Evolutionary conservation across 2,113 vertebrate genomes (phyloP).

Genomic region (Zapus hudsonius): DNA sequence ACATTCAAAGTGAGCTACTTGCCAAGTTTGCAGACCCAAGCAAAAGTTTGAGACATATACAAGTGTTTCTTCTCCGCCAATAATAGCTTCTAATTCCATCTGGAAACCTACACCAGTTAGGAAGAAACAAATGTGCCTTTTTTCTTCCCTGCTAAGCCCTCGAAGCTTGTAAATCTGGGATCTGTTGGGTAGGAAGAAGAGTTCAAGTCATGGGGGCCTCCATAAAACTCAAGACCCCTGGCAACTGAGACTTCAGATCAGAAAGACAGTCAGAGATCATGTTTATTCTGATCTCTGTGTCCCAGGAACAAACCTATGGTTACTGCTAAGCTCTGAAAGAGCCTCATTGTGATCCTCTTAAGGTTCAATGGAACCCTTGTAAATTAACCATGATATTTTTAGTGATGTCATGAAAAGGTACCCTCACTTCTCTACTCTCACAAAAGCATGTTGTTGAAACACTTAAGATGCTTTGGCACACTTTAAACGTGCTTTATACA

Average conservation of each 20-base stretch:
- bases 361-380: slow-evolving; percentile 56
- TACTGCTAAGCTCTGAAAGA: slow-evolving; percentile 40
- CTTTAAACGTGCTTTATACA: slow-evolving; percentile 81
- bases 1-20: slow-evolving; percentile 56
- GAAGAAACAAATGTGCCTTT: slow-evolving; percentile 59
- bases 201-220: slow-evolving; percentile 35
- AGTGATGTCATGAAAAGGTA: slow-evolving; percentile 64
- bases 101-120: slow-evolving; percentile 60
- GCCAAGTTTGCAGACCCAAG: slow-evolving; percentile 57
- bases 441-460: slow-evolving; percentile 77
- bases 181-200: slow-evolving; percentile 28
- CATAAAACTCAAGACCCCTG: slow-evolving; percentile 40
- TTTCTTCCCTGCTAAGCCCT: slow-evolving; percentile 51
- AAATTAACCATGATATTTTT: slow-evolving; percentile 78
- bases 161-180: slow-evolving; percentile 65
- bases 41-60: slow-evolving; percentile 58
- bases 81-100: slow-evolving; percentile 69
- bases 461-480: slow-evolving; percentile 75
- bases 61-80: slow-evolving; percentile 71
- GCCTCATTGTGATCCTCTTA: not conserved
- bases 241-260: slow-evolving; percentile 43
- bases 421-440: slow-evolving; percentile 70
- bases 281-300: slow-evolving; percentile 52
- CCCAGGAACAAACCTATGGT: not conserved
- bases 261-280: slow-evolving; percentile 30